Base-by-base conservation (phyloP, 1,140 invertebrate species). In the Ditylenchus dipsaci region DNA sequence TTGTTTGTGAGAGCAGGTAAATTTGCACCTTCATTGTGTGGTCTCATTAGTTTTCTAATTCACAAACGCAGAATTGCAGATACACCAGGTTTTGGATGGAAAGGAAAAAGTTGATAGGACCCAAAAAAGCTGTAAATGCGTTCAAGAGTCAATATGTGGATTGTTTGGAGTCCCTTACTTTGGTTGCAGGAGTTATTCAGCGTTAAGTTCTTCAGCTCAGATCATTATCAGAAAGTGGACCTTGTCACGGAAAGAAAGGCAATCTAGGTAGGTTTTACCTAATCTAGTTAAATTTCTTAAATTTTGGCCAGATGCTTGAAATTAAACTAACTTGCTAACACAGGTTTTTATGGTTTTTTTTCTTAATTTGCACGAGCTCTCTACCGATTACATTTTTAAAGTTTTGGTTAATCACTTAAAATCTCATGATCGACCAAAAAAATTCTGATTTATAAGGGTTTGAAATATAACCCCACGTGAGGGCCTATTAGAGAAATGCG, bases 81-180 rank as follows among this genome's bases (percentile, higher is more conserved):
- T 61, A 61, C 59, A 61, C 38, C n/a, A 30, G 59, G 15, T 61
- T 61, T 45, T 61, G 59, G 59, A 61, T 45, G n/a, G n/a, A 45
- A 61, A 30, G 15, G 42, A 30, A 17, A 19, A 27, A 17, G 42
- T 45, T n/a, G 59, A 61, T 30, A 3, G 59, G 42, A 61, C 59
- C n/a, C 59, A 61, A n/a, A 61, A 61, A 45, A 61, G 59, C 27
- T 61, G 59, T 45, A 3, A 61, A 45, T 61, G 59, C n/a, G 7
- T 61, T 33, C 29, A 61, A 1, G 59, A 61, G 19, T 61, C 59
- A 7, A 45, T 61, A 30, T 61, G 59, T 29, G 19, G 29, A 19
- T 61, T 61, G 59, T 61, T 61, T 61, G 59, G 59, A 30, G 42
- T 21, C 7, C 3, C 29, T 29, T 33, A 5, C 19, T 61, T 5